Conservation (phyloP, 2,888 invertebrate genomes). For the Phlogophora meticulosa region DNA sequence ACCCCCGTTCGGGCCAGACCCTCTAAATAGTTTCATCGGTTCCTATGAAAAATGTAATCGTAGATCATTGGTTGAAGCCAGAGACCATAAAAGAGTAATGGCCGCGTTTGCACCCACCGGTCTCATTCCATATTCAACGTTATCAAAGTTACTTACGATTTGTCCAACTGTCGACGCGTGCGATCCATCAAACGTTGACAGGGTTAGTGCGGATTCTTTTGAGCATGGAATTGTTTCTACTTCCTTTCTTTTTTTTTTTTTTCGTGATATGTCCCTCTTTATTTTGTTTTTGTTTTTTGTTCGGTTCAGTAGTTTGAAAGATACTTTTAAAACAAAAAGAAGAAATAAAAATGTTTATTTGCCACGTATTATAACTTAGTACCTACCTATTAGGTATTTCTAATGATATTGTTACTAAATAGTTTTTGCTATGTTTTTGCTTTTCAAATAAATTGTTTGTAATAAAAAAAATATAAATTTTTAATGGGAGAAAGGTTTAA, state of each 20-base stretch:
- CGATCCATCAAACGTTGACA: slow-evolving; percentile 64
- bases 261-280: not conserved
- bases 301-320: not conserved
- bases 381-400: too few species aligned
- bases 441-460: too few species aligned
- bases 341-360: too few species aligned
- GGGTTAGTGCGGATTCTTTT: slow-evolving; percentile 44
- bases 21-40: slow-evolving; percentile 77
- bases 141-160: slow-evolving; percentile 76
- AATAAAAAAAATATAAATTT: too few species aligned
- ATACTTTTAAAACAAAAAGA: too few species aligned
- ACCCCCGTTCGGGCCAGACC: slow-evolving; percentile 54
- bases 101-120: slow-evolving; percentile 71
- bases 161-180: slow-evolving; percentile 58
- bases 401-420: too few species aligned
- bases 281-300: slow-evolving; percentile 4
- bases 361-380: too few species aligned
- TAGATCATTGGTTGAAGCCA: slow-evolving; percentile 75
- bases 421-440: too few species aligned
- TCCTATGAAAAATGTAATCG: slow-evolving; percentile 82
- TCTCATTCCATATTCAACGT: slow-evolving; percentile 77
- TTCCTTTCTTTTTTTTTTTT: slow-evolving; percentile 18
- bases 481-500: too few species aligned
- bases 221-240: slow-evolving; percentile 57
- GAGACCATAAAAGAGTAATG: slow-evolving; percentile 74